Conservation (phyloP, 2,888 invertebrate genomes). For the Serrognathus titanus region DNA sequence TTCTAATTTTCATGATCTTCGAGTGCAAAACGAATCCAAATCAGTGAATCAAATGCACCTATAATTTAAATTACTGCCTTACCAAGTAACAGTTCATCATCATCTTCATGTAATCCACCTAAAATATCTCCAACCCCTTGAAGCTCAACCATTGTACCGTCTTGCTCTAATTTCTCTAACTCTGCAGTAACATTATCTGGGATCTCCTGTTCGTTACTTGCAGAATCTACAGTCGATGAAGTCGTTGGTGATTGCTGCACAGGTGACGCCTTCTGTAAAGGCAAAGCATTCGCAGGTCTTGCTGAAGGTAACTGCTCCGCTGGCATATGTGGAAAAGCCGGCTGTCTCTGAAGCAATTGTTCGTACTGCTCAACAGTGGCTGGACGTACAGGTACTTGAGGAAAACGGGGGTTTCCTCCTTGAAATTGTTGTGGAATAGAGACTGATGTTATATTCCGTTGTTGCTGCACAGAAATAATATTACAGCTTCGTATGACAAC, state of each 20-base stretch:
- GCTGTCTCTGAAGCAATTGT: conserved; percentile 32
- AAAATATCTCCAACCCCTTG: conserved; percentile 75
- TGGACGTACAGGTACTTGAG: conserved; percentile 27
- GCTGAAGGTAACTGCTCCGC: conserved; percentile 30
- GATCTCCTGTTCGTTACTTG: conserved; percentile 51
- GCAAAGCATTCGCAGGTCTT: conserved; percentile 24
- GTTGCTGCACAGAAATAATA: conserved; percentile 16
- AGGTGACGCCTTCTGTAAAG: conserved; percentile 3
- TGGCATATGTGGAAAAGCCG: conserved; percentile 15
- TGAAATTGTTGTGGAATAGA: conserved; percentile 25
- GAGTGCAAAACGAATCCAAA: no score
- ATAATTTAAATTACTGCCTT: conserved; percentile 19
- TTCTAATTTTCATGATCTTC: no score
- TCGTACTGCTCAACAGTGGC: conserved; percentile 42
- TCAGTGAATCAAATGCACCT: no score
- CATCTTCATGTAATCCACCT: conserved; percentile 79
- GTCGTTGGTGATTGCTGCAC: conserved; percentile 4
- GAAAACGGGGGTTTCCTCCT: conserved; percentile 13
- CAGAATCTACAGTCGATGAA: conserved; percentile 19
- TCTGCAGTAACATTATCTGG: conserved; percentile 67
- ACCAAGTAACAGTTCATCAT: conserved; percentile 72
- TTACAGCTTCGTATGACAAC: neutral
- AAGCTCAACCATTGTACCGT: conserved; percentile 57
- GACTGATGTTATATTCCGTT: conserved; percentile 14
- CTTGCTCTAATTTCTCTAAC: conserved; percentile 66